Evolutionary conservation across 2,888 invertebrate species (phyloP).

Genomic region (Napeogenes inachia): DNA sequence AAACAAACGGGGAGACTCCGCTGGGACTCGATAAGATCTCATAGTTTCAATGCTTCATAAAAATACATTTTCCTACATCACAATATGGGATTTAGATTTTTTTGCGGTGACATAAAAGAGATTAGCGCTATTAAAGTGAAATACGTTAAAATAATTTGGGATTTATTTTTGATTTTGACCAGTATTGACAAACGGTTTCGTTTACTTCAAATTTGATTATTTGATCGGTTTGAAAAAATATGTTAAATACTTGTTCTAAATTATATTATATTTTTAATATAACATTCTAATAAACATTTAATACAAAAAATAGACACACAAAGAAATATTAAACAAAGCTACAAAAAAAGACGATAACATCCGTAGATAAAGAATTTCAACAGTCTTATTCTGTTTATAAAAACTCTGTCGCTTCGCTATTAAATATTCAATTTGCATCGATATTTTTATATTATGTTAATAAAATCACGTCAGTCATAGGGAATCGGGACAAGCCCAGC

Average conservation of each 20-base stretch:
- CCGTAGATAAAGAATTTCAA: background rate
- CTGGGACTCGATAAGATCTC: slow-evolving; percentile 67
- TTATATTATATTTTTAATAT: too few relatives aligned
- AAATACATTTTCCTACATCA: slow-evolving; percentile 58
- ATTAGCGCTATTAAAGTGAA: slow-evolving; percentile 52
- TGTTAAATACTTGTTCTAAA: too few relatives aligned
- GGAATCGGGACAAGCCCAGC: slow-evolving; percentile 69
- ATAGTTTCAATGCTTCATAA: slow-evolving; percentile 62
- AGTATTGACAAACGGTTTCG: too few relatives aligned
- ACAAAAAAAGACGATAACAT: background rate
- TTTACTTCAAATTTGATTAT: too few relatives aligned
- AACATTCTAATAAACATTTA: too few relatives aligned
- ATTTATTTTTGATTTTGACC: background rate
- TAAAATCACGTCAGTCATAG: slow-evolving; percentile 75
- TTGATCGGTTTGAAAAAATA: too few relatives aligned
- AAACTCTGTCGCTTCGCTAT: background rate
- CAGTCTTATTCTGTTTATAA: slow-evolving; percentile 3
- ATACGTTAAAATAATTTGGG: slow-evolving; percentile 23
- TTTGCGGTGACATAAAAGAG: slow-evolving; percentile 61
- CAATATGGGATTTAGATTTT: slow-evolving; percentile 67
- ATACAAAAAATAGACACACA: background rate
- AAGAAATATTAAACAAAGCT: background rate
- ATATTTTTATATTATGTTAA: slow-evolving; percentile 67
- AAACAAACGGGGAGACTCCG: slow-evolving; percentile 69
- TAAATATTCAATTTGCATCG: slow-evolving; percentile 26